phyloP scores from a whole-genome alignment of 1,140 invertebrate species.

The Trypoxylus dichotomus region DNA sequence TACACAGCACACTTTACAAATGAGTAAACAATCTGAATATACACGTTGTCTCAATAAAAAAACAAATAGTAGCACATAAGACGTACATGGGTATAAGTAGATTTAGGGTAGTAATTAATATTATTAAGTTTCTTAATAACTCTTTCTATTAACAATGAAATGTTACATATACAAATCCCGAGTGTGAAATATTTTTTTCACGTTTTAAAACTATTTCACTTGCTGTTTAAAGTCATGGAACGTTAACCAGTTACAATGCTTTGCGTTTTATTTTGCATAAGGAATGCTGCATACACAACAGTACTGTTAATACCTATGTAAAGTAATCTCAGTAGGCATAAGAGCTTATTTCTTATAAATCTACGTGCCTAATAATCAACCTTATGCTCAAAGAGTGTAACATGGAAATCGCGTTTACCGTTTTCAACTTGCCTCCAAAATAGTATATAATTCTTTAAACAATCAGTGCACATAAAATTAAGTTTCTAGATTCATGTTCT shows the following conservation, averaged over 20 bases:
- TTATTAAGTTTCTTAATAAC: too few species aligned
- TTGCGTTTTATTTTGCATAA: background rate
- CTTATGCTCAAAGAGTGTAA: background rate
- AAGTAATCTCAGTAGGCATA: background rate
- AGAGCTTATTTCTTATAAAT: constrained; percentile 2
- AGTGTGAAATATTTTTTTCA: too few species aligned
- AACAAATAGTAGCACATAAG: too few species aligned
- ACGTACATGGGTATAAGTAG: too few species aligned
- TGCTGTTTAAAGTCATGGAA: background rate
- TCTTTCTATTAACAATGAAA: too few species aligned
- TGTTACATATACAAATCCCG: too few species aligned
- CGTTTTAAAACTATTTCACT: too few species aligned
- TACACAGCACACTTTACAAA: too few species aligned
- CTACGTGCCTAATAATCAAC: background rate
- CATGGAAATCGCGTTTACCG: constrained; percentile 1
- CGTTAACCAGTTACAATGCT: background rate
- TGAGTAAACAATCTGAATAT: too few species aligned
- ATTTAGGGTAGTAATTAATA: too few species aligned
- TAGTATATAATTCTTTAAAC: background rate
- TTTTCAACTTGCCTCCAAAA: background rate
- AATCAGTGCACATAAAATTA: constrained; percentile 17
- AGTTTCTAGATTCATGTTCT: background rate
- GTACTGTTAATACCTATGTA: background rate
- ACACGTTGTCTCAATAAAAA: too few species aligned
- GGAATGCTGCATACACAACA: background rate